phyloP scores from a whole-genome alignment of 2,797 vertebrate genomes.

The Anolis apletophallus region DNA sequence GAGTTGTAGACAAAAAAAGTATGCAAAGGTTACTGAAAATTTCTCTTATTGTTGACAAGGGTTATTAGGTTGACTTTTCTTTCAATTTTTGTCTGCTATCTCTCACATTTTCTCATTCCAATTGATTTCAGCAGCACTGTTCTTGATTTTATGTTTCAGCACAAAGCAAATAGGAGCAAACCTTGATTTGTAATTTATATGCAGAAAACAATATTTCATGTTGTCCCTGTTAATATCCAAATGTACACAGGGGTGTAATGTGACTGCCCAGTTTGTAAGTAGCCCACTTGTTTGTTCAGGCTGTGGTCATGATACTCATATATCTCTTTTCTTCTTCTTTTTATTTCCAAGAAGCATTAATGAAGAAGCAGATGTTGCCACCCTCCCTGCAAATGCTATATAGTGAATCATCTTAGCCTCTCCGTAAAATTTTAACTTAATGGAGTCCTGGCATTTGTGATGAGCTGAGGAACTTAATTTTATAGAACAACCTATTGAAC shows the following conservation, averaged over 20 bases:
- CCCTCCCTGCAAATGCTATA: constrained; percentile 71
- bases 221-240: background rate
- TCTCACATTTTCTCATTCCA: constrained; percentile 48
- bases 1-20: no score
- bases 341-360: constrained; percentile 54
- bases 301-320: background rate
- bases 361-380: constrained; percentile 80
- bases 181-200: background rate
- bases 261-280: constrained; percentile 24
- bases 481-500: constrained; percentile 89
- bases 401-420: constrained; percentile 84
- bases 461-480: constrained; percentile 86
- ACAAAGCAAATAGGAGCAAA: background rate
- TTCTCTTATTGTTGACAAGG: background rate
- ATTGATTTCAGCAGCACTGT: constrained; percentile 5
- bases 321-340: constrained; percentile 62
- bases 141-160: constrained; percentile 6
- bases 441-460: constrained; percentile 88
- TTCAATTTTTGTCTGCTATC: constrained; percentile 14
- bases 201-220: background rate
- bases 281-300: constrained; percentile 42
- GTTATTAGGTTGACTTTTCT: background rate
- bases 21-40: background rate
- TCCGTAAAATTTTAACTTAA: constrained; percentile 86
- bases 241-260: background rate